Conservation (phyloP, 2,888 invertebrate genomes). For the Metellina segmentata region DNA sequence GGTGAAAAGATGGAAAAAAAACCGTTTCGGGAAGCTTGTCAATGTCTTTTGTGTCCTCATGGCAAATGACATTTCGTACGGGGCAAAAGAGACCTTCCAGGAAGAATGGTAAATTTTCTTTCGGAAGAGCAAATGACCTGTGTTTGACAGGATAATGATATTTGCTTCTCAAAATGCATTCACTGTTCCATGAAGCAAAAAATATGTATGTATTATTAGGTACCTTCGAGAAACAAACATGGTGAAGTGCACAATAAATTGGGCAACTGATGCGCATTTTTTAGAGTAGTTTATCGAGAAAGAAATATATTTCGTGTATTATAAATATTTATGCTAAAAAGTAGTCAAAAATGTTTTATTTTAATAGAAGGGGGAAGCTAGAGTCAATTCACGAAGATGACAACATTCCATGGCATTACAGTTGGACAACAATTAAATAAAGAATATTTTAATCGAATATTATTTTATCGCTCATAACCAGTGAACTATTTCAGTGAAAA, state of each 20-base stretch:
- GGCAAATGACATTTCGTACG: constrained; percentile 38
- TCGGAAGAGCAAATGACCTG: constrained; percentile 26
- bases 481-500: too few relatives aligned
- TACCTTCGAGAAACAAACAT: background rate
- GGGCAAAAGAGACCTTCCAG: background rate
- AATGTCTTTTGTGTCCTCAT: constrained; percentile 29
- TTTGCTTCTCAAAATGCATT: constrained; percentile 12
- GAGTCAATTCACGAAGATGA: too few relatives aligned
- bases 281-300: background rate
- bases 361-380: too few relatives aligned
- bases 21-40: background rate
- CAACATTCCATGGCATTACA: too few relatives aligned
- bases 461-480: too few relatives aligned
- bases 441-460: too few relatives aligned
- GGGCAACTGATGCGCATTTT: background rate
- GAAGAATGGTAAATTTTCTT: background rate
- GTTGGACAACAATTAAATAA: too few relatives aligned
- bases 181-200: background rate
- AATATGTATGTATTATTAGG: background rate
- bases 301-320: background rate
- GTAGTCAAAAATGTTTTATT: too few relatives aligned
- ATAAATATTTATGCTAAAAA: background rate
- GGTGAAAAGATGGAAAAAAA: background rate
- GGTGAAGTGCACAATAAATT: background rate
- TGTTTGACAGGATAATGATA: constrained; percentile 40